Conservation (phyloP, 1,140 invertebrate genomes). For the Zaprionus ghesquierei region DNA sequence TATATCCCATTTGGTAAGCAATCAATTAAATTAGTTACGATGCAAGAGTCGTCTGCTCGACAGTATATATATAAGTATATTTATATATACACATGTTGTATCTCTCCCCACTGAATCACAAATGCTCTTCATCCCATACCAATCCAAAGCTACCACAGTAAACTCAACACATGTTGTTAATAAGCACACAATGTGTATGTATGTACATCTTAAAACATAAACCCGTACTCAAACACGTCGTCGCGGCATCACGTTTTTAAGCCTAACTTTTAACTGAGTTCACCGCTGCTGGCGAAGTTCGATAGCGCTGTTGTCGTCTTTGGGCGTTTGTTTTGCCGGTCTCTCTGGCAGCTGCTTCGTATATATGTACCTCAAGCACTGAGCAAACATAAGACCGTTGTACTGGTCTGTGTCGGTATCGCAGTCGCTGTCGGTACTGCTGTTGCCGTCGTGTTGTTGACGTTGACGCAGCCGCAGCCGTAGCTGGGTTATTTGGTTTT, state of each 20-base stretch:
- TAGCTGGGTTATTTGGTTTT: constrained; percentile 66
- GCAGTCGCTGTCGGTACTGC: constrained; percentile 13
- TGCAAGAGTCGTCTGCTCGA: no score
- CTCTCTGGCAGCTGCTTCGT: constrained; percentile 47
- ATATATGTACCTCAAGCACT: constrained; percentile 56
- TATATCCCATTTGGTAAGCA: no score
- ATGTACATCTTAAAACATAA: constrained; percentile 12
- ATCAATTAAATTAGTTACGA: no score
- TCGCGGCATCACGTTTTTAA: constrained; percentile 8
- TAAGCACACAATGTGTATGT: neutral
- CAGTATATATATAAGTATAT: no score
- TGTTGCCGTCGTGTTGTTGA: constrained; percentile 26
- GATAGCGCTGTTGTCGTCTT: constrained; percentile 22
- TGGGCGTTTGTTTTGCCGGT: constrained; percentile 50
- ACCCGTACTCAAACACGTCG: constrained; percentile 54
- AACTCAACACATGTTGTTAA: constrained; percentile 25
- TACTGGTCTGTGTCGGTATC: constrained; percentile 12
- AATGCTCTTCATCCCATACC: constrained; percentile 31
- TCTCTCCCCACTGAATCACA: constrained; percentile 5
- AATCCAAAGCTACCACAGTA: constrained; percentile 23
- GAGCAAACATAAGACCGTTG: constrained; percentile 17
- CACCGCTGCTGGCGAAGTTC: constrained; percentile 7
- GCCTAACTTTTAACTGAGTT: constrained; percentile 31
- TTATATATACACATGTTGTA: neutral
- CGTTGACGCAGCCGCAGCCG: constrained; percentile 6